These are phyloP conservation scores for Hirudinaria manillensis DNA, from an alignment of 2,888 invertebrate species.

Conservation along the genomic window DNA sequence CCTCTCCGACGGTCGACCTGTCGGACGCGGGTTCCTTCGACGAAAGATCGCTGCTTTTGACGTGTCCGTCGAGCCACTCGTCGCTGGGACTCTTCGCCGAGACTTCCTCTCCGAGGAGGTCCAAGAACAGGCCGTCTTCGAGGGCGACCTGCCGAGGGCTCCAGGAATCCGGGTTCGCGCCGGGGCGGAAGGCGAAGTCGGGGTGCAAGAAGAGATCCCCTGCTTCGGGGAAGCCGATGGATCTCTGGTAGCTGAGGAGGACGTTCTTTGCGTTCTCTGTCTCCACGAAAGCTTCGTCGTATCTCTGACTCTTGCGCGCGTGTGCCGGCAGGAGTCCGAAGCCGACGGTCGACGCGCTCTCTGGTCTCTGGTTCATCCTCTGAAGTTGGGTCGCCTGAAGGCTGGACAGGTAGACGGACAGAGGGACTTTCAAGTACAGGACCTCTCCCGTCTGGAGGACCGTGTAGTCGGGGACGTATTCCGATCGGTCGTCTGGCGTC, in stretches of 20 bases:
- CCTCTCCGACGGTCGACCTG: no score
- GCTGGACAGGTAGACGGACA: constrained; percentile 10
- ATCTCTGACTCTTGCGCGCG: no score
- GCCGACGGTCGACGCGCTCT: neutral
- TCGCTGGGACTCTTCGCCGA: neutral
- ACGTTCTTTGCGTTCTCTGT: neutral
- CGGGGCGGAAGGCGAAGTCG: neutral
- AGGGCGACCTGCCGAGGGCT: no score
- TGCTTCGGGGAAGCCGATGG: neutral
- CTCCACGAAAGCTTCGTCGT: neutral
- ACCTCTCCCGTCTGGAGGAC: constrained; percentile 17
- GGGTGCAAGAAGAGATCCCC: neutral
- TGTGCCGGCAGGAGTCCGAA: no score
- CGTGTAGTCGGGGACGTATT: constrained; percentile 29
- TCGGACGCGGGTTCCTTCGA: no score
- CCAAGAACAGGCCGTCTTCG: no score
- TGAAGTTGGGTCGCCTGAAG: constrained; percentile 21
- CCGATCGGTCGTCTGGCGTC: neutral
- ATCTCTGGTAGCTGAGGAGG: neutral
- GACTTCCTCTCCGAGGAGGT: neutral
- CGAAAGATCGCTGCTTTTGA: no score
- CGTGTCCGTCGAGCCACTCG: no score
- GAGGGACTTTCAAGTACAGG: neutral
- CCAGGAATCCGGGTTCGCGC: neutral
- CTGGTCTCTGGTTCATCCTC: constrained; percentile 9